Base-by-base conservation (phyloP, 1,140 invertebrate genomes). In the Leptoteleia sp. region DNA sequence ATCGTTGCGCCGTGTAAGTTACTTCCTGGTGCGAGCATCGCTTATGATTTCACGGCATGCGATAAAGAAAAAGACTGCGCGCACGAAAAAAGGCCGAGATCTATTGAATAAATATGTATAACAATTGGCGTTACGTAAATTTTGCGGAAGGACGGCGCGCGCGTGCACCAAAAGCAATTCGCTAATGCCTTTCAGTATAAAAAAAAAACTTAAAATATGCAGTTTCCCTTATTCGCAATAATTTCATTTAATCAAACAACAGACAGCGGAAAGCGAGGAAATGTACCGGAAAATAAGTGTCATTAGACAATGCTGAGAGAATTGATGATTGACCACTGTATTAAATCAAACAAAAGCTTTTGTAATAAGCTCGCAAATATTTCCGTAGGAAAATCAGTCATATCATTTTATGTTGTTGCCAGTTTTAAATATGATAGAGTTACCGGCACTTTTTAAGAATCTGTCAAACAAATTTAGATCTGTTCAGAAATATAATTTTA, bases 41-140 rank as follows among this genome's bases (percentile, higher is more conserved):
- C 31, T n/a, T 47, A 76, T 62, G 33, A 61, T 71, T 77, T 57
- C 65, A 65, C 31, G 42, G 42, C 54, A 45, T 27, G 47, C 50
- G 29, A 43, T 40, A 1, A 25, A 38, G 43, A 71, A 77, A 61
- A 59, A 71, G 35, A 22, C 16, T 22, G 11, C 15, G 29, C 17
- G 55, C 12, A 22, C 11, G 25, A 70, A 76, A 76, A 75, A 55
- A 52, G 16, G 5, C 19, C 5, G 7, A 27, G 55, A 70, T 70
- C 0, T 59, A 77, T 77, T 52, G 35, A 77, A 70, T 71, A 65
- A 65, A 77, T 52, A 77, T 71, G 15, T 71, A 27, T 71, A 77
- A 71, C 67, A 77, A 77, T 77, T 19, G 52, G 16, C 17, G 33
- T 77, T 77, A 77, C 67, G 22, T 77, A 71, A 77, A 71, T 12